phyloP scores from a whole-genome alignment of 1,140 invertebrate species.

The Tetramorium simillimum region DNA sequence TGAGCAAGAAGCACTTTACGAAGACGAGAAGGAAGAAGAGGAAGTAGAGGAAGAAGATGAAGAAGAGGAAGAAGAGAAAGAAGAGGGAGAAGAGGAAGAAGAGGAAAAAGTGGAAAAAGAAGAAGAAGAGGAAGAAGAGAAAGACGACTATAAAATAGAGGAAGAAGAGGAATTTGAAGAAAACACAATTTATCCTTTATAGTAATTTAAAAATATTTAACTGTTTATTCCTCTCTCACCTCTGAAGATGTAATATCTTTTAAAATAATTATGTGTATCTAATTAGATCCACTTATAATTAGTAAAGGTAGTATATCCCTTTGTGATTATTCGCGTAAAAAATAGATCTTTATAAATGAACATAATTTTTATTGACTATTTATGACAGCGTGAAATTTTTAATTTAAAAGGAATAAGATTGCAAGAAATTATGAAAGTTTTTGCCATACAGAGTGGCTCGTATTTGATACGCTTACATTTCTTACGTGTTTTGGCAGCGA shows the following conservation, averaged over 20 bases:
- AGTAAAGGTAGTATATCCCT: neutral
- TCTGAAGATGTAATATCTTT: neutral
- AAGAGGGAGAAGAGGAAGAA: slow-evolving; percentile 20
- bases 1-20: slow-evolving; percentile 58
- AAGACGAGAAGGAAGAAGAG: slow-evolving; percentile 38
- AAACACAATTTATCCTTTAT: neutral
- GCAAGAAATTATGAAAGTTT: slow-evolving; percentile 20
- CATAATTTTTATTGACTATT: no score
- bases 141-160: neutral
- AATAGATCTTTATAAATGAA: neutral
- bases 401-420: neutral
- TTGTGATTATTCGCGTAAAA: neutral
- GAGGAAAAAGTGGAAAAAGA: slow-evolving; percentile 32
- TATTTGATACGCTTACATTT: slow-evolving; percentile 56
- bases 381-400: neutral
- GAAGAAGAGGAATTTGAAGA: slow-evolving; percentile 18
- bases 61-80: neutral
- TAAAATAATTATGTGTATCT: neutral
- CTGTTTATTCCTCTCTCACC: neutral
- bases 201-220: neutral
- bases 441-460: slow-evolving; percentile 7
- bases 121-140: slow-evolving; percentile 27
- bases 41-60: slow-evolving; percentile 44
- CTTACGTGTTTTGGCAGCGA: slow-evolving; percentile 60
- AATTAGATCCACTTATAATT: neutral